Percentiles rank a stretch among this genome's conserved stretches.
These are phyloP conservation scores for Drosophila aldrichi DNA, from an alignment of 2,888 invertebrate species.

Conservation along the genomic window DNA sequence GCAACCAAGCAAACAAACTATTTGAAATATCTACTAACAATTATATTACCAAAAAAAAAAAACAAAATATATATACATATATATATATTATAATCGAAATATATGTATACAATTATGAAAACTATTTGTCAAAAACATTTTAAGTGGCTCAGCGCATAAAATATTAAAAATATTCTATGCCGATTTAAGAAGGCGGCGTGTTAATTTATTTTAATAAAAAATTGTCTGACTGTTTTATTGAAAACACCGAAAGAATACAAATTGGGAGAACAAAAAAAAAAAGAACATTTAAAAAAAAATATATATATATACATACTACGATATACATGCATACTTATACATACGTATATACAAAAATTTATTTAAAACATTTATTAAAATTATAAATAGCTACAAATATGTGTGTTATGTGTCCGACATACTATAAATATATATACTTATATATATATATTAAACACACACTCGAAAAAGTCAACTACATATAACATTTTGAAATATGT, in stretches of 20 bases:
- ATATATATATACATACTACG: slow-evolving; percentile 47
- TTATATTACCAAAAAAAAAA: slow-evolving; percentile 24
- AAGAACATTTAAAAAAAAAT: slow-evolving; percentile 35
- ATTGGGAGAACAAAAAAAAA: slow-evolving; percentile 28
- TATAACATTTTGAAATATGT: slow-evolving; percentile 63
- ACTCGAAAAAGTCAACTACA: slow-evolving; percentile 33
- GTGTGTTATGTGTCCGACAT: slow-evolving; percentile 60
- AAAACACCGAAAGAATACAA: slow-evolving; percentile 46
- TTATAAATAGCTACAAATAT: slow-evolving; percentile 51
- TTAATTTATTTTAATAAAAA: slow-evolving; percentile 64
- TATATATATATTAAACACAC: slow-evolving; percentile 21
- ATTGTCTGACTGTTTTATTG: slow-evolving; percentile 83
- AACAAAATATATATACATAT: slow-evolving; percentile 23
- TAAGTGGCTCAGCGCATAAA: slow-evolving; percentile 82
- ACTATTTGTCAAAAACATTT: slow-evolving; percentile 60
- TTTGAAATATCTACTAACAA: slow-evolving; percentile 44
- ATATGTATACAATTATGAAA: slow-evolving; percentile 42
- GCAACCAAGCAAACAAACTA: slow-evolving; percentile 40
- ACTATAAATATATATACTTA: slow-evolving; percentile 25
- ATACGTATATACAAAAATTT: slow-evolving; percentile 64
- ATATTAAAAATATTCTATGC: slow-evolving; percentile 77
- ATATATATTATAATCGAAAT: slow-evolving; percentile 35
- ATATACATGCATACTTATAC: slow-evolving; percentile 63
- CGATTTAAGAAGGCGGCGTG: slow-evolving; percentile 37
- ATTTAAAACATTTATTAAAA: slow-evolving; percentile 52